phyloP scores from a whole-genome alignment of 2,113 vertebrate species.

The Clarias magur region DNA sequence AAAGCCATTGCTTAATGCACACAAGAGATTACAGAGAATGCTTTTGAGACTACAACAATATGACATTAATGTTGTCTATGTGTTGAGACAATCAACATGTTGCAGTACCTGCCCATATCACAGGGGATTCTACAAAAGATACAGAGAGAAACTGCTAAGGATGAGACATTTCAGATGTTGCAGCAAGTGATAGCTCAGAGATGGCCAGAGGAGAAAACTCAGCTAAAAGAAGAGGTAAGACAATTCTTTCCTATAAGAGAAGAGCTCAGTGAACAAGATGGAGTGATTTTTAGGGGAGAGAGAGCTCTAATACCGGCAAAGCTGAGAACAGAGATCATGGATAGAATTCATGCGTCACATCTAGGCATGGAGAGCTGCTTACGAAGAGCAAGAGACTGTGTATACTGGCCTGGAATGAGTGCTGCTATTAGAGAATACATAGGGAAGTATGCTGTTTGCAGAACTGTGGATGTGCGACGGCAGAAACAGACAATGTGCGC shows the following conservation, averaged over 20 bases:
- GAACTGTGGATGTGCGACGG: no score
- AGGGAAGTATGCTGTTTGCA: no score
- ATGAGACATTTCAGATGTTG: slow-evolving; percentile 13
- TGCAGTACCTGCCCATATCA: slow-evolving; percentile 6
- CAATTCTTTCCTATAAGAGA: not conserved
- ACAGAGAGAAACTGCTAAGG: slow-evolving; percentile 19
- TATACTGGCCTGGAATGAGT: not conserved
- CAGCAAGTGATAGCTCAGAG: slow-evolving; percentile 33
- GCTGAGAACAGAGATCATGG: slow-evolving; percentile 31
- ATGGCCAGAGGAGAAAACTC: slow-evolving; percentile 42
- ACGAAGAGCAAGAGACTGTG: slow-evolving; percentile 18
- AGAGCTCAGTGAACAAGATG: slow-evolving; percentile 36
- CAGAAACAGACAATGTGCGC: no score
- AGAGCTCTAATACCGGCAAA: slow-evolving; percentile 20
- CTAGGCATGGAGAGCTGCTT: slow-evolving; percentile 41
- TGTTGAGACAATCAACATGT: slow-evolving; percentile 17
- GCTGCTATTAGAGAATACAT: no score
- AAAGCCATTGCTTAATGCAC: not conserved
- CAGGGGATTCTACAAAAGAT: not conserved
- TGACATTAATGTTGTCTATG: slow-evolving; percentile 21
- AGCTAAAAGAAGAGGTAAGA: not conserved
- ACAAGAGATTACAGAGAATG: slow-evolving; percentile 25
- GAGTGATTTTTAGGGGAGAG: slow-evolving; percentile 36
- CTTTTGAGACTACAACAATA: slow-evolving; percentile 29
- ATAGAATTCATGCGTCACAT: slow-evolving; percentile 33